A percentile compares a stretch with the other conserved stretches of the same genome.
Conservation (phyloP, 30 jellyfish, hydroid and myxozoan species). For the Cassiopea andromeda region DNA sequence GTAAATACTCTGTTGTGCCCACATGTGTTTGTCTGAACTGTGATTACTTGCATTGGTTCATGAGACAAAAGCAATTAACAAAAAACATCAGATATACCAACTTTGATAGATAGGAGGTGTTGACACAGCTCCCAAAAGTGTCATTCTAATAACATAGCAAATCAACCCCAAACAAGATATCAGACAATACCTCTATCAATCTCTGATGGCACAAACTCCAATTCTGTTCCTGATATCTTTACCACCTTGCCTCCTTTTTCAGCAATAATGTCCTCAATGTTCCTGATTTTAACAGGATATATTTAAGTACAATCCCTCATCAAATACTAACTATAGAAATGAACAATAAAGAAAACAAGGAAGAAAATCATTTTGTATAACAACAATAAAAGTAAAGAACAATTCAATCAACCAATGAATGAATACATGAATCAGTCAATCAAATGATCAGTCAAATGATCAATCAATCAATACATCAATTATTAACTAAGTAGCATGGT, state of each 20-base stretch:
- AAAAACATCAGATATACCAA: too few species aligned
- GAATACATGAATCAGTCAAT: not conserved
- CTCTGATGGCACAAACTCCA: conserved; percentile 74
- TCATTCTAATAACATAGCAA: not conserved
- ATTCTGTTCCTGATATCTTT: conserved; percentile 46
- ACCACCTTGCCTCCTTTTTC: conserved; percentile 86
- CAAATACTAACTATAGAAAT: not conserved
- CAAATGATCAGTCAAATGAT: conserved; percentile 4
- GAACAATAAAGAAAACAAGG: too few species aligned
- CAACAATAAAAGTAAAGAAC: not conserved
- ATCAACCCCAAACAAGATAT: not conserved
- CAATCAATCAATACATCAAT: not conserved
- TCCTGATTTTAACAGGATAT: conserved; percentile 36
- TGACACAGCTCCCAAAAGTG: not conserved
- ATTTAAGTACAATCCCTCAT: not conserved
- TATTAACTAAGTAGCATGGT: too few species aligned
- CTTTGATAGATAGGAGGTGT: not conserved
- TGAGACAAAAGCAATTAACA: too few species aligned
- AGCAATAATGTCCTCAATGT: conserved; percentile 90
- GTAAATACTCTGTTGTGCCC: too few species aligned
- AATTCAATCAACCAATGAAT: not conserved
- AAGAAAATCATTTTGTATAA: too few species aligned
- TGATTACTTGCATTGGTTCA: too few species aligned
- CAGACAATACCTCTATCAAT: not conserved
- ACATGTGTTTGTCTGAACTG: too few species aligned